A percentile compares a stretch with the other conserved stretches of the same genome.
Conservation (phyloP, 2,113 vertebrate species). For the Glaucidium brasilianum region DNA sequence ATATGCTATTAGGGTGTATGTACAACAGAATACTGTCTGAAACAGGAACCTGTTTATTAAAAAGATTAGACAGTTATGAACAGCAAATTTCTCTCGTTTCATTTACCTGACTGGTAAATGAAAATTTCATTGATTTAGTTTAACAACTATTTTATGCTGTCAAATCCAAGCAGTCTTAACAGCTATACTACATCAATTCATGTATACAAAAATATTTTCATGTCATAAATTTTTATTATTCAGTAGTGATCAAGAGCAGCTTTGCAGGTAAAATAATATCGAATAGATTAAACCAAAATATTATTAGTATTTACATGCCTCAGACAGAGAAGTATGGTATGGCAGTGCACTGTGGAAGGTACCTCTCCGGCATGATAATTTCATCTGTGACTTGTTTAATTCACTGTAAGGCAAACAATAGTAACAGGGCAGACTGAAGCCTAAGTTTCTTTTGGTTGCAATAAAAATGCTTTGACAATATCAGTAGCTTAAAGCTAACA, state of each 20-base stretch:
- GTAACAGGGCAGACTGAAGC: not conserved
- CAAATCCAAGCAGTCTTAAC: not conserved
- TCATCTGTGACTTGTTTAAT: not conserved
- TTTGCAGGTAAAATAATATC: not conserved
- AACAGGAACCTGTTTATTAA: not conserved
- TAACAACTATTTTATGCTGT: not conserved
- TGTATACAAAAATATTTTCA: conserved; percentile 14
- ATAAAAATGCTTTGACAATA: not conserved
- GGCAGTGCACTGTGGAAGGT: not conserved
- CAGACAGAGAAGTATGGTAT: not conserved
- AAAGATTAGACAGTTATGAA: not conserved
- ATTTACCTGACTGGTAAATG: not conserved
- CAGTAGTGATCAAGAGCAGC: not conserved
- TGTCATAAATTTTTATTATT: conserved; percentile 9
- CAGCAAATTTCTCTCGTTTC: not conserved
- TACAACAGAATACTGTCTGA: not conserved
- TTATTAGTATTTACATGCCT: not conserved
- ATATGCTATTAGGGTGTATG: not conserved
- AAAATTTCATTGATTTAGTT: conserved; percentile 11
- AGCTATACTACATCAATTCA: not conserved
- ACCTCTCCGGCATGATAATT: not conserved
- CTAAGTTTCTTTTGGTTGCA: not conserved
- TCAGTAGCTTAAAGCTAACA: not conserved
- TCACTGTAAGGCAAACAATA: not conserved
- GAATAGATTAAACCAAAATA: not conserved